A percentile compares a stretch with the other conserved stretches of the same genome.
Conservation (phyloP, 1,140 invertebrate genomes). For the Drosophila pruinosa region DNA sequence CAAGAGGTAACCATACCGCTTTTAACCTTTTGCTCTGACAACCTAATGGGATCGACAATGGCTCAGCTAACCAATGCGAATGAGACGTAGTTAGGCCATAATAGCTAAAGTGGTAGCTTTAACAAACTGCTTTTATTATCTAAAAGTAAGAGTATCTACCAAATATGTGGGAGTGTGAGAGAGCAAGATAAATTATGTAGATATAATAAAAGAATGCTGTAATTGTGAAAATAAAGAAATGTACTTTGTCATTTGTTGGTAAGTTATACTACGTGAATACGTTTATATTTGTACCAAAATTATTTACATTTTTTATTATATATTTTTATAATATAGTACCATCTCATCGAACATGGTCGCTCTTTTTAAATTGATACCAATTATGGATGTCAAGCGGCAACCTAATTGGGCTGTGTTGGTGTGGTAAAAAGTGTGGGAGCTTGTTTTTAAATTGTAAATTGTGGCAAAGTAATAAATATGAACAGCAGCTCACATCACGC, state of each 20-base stretch:
- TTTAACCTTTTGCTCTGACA: constrained; percentile 35
- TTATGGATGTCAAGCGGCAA: background rate
- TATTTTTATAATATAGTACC: too few relatives aligned
- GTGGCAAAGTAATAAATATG: constrained; percentile 8
- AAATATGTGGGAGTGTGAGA: background rate
- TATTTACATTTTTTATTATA: too few relatives aligned
- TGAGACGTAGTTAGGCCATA: constrained; percentile 12
- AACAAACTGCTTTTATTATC: constrained; percentile 38
- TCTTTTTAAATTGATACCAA: background rate
- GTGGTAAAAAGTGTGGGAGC: background rate
- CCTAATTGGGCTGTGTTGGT: background rate
- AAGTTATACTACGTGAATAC: too few relatives aligned
- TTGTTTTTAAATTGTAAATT: background rate
- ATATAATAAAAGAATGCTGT: background rate
- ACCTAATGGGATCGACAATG: background rate
- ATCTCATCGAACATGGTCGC: background rate
- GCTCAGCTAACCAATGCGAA: constrained; percentile 2
- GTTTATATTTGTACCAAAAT: background rate
- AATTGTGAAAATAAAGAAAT: constrained; percentile 20
- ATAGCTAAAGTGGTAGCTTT: constrained; percentile 28
- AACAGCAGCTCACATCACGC: constrained; percentile 2
- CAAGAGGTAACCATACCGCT: constrained; percentile 20
- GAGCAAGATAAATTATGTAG: background rate
- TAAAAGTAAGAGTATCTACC: constrained; percentile 28
- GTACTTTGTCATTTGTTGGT: too few relatives aligned